Conservation (phyloP, 2,113 vertebrate species). For the Carettochelys insculpta region DNA sequence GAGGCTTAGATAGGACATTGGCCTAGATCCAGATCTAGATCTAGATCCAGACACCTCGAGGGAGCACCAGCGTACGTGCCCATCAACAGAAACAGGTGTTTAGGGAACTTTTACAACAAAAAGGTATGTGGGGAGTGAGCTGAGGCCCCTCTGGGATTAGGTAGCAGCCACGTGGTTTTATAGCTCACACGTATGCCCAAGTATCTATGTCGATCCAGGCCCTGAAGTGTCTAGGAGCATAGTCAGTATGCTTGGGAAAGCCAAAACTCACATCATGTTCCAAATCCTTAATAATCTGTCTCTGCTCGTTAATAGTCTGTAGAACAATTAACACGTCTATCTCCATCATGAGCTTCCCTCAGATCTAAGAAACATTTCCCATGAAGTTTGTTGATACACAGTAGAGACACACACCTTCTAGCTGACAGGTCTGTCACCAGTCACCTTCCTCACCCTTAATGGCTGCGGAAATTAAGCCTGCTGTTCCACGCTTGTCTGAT, state of each 20-base stretch:
- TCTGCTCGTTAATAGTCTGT: background rate
- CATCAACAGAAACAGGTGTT: background rate
- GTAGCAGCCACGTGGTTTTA: background rate
- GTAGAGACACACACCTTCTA: background rate
- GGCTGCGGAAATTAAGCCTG: background rate
- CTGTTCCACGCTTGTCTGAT: background rate
- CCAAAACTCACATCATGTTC: background rate
- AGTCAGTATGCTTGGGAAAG: background rate
- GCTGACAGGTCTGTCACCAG: background rate
- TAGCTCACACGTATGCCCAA: background rate
- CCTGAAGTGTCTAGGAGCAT: conserved; percentile 28
- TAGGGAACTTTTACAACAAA: background rate
- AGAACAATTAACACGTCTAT: background rate
- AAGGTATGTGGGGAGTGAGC: background rate
- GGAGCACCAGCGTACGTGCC: background rate
- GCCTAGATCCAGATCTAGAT: no score
- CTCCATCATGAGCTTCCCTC: background rate
- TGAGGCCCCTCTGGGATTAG: background rate
- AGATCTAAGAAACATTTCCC: background rate
- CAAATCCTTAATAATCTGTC: background rate
- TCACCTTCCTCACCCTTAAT: background rate
- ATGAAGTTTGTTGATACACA: background rate
- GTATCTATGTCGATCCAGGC: background rate
- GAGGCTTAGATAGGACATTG: background rate
- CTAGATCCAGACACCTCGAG: background rate